These are phyloP conservation scores for Agrochola lota DNA, from an alignment of 2,888 invertebrate species.

Conservation along the genomic window DNA sequence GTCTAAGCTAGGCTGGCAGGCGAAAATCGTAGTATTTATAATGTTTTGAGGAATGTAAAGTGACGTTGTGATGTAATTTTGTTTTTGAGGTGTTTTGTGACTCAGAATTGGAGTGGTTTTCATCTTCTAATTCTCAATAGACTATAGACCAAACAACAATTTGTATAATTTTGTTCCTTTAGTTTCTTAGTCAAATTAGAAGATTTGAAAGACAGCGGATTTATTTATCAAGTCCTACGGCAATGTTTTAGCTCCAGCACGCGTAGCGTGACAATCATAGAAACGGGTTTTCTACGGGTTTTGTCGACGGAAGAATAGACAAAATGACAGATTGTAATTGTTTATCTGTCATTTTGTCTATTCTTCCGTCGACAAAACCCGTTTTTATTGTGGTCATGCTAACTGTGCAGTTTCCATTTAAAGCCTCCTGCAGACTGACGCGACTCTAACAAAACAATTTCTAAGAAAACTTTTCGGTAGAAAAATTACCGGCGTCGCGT, in stretches of 20 bases:
- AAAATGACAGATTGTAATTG: too few species aligned
- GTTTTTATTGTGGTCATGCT: too few species aligned
- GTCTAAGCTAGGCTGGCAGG: slow-evolving; percentile 7
- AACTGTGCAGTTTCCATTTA: not conserved
- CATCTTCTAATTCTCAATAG: not conserved
- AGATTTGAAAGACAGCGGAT: not conserved
- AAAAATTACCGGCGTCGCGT: too few species aligned
- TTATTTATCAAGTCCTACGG: not conserved
- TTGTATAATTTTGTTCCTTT: not conserved
- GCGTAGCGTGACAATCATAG: too few species aligned
- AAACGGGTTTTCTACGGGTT: too few species aligned
- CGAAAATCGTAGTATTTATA: not conserved
- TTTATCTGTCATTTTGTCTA: too few species aligned
- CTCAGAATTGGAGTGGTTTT: not conserved
- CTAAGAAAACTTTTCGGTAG: too few species aligned
- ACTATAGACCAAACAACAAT: not conserved
- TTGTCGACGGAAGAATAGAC: too few species aligned
- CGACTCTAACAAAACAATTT: too few species aligned
- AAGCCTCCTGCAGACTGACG: too few species aligned
- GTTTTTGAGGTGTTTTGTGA: not conserved
- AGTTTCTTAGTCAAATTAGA: not conserved
- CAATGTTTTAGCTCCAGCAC: not conserved
- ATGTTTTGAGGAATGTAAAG: not conserved
- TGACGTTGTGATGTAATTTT: not conserved
- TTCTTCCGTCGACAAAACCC: too few species aligned